phyloP scores from a whole-genome alignment of 2,888 invertebrate genomes.

The Sminthurides aquaticus region DNA sequence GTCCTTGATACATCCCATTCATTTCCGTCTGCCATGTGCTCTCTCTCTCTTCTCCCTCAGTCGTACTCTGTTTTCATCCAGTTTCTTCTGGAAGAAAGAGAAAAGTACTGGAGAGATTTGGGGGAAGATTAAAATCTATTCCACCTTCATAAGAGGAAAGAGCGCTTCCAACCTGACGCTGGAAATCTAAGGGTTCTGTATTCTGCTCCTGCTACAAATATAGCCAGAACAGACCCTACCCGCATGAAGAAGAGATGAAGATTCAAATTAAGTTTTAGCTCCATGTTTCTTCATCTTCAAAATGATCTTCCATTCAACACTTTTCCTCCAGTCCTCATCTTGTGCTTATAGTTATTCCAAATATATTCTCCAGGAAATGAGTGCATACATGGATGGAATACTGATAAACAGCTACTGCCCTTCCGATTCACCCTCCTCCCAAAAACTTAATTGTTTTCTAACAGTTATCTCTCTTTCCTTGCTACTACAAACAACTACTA shows the following conservation, averaged over 20 bases:
- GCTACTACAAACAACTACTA: no score
- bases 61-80: no score
- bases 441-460: background rate
- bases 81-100: background rate
- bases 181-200: no score
- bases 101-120: background rate
- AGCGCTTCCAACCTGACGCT: background rate
- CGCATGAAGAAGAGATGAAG: no score
- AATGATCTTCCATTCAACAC: background rate
- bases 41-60: no score
- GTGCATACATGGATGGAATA: background rate
- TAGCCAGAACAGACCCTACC: no score
- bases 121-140: background rate
- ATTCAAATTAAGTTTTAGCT: no score
- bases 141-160: background rate
- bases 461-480: background rate
- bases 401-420: background rate
- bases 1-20: background rate
- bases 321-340: background rate
- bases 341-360: background rate
- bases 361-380: background rate
- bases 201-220: no score
- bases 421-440: background rate
- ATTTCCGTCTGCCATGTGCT: background rate
- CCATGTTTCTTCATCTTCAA: no score